phyloP scores from a whole-genome alignment of 2,113 vertebrate species.

The Ceyx cyanopectus region DNA sequence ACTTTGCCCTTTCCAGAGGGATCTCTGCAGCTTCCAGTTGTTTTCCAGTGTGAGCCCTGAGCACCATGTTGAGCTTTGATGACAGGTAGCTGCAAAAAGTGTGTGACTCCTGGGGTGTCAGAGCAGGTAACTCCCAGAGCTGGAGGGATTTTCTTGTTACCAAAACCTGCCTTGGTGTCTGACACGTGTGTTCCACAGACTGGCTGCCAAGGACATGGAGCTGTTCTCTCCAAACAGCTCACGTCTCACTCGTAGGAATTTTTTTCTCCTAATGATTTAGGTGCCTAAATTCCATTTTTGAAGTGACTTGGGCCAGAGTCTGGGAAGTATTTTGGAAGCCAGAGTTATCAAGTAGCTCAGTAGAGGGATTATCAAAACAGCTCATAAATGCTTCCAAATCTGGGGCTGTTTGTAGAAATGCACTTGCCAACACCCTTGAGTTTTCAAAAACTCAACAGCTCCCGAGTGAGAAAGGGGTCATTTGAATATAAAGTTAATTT shows the following conservation, averaged over 20 bases:
- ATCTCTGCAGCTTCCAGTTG: not conserved
- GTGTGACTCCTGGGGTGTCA: not conserved
- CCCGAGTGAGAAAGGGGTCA: not conserved
- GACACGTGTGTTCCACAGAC: not conserved
- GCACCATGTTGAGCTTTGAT: not conserved
- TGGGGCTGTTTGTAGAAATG: not conserved
- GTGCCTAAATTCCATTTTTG: not conserved
- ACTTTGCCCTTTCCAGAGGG: not conserved
- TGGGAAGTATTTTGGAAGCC: not conserved
- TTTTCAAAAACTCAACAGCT: not conserved
- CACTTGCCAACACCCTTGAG: not conserved
- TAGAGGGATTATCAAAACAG: too few relatives aligned
- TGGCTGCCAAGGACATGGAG: not conserved
- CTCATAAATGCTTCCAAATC: not conserved
- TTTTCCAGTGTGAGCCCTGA: not conserved
- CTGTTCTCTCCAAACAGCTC: not conserved
- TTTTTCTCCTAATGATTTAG: not conserved
- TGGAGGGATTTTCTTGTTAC: not conserved
- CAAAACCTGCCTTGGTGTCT: not conserved
- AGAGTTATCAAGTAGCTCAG: not conserved
- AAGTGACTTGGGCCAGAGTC: not conserved
- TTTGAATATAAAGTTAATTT: not conserved
- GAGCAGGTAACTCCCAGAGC: not conserved
- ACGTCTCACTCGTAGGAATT: rapidly evolving
- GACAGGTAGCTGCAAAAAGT: not conserved